Conservation (phyloP, 2,888 invertebrate species). For the Schizaphis graminum region DNA sequence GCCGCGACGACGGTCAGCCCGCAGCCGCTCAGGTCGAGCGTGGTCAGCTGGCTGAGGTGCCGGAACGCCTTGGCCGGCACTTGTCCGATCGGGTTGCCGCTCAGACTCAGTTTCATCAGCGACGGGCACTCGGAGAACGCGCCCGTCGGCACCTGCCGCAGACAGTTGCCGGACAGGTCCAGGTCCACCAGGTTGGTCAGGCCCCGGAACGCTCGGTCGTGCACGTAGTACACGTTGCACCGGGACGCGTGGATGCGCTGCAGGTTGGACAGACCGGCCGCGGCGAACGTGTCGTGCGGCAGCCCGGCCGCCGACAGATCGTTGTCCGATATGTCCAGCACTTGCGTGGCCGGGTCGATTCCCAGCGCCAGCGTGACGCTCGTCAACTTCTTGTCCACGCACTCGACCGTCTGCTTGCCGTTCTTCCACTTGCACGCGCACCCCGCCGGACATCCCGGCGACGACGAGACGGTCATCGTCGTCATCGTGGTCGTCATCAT, state of each 20-base stretch:
- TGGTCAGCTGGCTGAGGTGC: constrained; percentile 82
- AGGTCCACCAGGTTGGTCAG: constrained; percentile 89
- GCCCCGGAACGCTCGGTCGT: constrained; percentile 85
- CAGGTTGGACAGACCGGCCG: constrained; percentile 84
- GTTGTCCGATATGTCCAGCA: constrained; percentile 87
- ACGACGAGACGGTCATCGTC: constrained; percentile 40
- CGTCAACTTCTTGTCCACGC: constrained; percentile 78
- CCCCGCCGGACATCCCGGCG: constrained; percentile 79
- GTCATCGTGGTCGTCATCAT: not conserved
- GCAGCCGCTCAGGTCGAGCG: constrained; percentile 85
- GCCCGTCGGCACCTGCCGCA: constrained; percentile 83
- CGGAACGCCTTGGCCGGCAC: constrained; percentile 82
- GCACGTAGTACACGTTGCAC: constrained; percentile 84
- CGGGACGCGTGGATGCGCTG: constrained; percentile 87
- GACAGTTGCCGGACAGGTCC: constrained; percentile 85
- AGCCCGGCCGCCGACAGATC: constrained; percentile 79
- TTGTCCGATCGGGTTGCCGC: constrained; percentile 84
- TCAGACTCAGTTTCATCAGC: constrained; percentile 85
- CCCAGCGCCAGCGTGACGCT: constrained; percentile 83
- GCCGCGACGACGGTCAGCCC: constrained; percentile 83
- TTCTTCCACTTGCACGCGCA: constrained; percentile 94
- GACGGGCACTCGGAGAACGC: constrained; percentile 84
- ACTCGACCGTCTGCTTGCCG: constrained; percentile 92
- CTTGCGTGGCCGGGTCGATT: constrained; percentile 88
- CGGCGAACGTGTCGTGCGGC: constrained; percentile 83